A percentile compares a stretch with the other conserved stretches of the same genome.
Conservation (phyloP, 92 coral and sea anemone species). For the Umimayanthus kanabou region DNA sequence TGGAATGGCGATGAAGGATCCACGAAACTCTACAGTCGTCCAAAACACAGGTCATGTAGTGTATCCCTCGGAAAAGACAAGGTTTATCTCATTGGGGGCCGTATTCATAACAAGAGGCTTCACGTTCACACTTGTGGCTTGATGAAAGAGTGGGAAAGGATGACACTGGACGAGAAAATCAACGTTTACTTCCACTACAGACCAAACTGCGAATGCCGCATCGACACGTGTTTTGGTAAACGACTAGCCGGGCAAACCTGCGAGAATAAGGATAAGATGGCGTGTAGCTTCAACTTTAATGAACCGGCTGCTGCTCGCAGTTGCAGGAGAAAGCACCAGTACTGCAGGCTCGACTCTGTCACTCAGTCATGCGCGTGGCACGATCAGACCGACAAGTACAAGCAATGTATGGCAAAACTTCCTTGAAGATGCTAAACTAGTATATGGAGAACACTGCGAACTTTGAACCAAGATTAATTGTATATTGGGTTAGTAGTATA, state of each 20-base stretch:
- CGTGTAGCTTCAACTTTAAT: slow-evolving; percentile 21
- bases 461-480: too few species aligned
- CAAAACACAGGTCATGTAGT: background rate
- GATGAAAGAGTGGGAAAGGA: background rate
- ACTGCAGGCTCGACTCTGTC: background rate
- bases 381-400: slow-evolving; percentile 2
- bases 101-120: background rate
- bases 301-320: background rate
- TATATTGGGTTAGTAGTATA: too few species aligned
- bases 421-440: slow-evolving; percentile 5
- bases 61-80: background rate
- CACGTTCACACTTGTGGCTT: background rate
- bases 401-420: background rate
- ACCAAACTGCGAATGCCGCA: slow-evolving; percentile 8
- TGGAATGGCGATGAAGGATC: slow-evolving; percentile 15
- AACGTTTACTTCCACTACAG: background rate
- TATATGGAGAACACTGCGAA: background rate
- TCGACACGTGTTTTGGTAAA: slow-evolving; percentile 13
- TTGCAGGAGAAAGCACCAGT: slow-evolving; percentile 15
- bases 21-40: background rate
- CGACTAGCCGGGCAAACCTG: background rate
- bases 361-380: slow-evolving; percentile 31
- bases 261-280: background rate
- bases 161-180: background rate
- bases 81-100: slow-evolving; percentile 9